These are phyloP conservation scores for Pachycephala philippinensis DNA, from an alignment of 2,113 vertebrate genomes.

Conservation along the genomic window DNA sequence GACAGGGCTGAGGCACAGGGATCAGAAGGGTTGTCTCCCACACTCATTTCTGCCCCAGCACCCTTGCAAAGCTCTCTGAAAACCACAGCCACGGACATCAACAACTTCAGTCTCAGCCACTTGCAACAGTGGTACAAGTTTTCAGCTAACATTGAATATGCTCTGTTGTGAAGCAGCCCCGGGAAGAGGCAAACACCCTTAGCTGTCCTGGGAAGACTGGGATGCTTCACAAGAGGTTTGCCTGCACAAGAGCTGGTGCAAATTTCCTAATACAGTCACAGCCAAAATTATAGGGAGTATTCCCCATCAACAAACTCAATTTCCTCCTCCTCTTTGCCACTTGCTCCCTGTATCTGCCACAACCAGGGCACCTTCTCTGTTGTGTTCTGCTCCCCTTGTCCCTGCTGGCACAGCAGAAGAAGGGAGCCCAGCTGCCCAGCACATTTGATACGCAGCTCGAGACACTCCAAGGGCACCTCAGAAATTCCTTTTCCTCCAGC, in stretches of 20 bases:
- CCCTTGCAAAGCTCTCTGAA: background rate
- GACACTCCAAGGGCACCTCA: background rate
- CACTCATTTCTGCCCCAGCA: background rate
- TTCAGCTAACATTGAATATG: fast-evolving
- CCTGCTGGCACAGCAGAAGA: background rate
- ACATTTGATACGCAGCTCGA: fast-evolving
- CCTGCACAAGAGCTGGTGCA: background rate
- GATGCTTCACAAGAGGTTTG: background rate
- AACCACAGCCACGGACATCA: background rate
- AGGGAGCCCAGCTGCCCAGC: background rate
- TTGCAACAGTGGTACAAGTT: fast-evolving
- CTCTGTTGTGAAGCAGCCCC: background rate
- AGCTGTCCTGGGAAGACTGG: fast-evolving
- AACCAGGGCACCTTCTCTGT: background rate
- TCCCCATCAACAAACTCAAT: background rate
- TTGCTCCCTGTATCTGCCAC: background rate
- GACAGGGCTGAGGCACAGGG: background rate
- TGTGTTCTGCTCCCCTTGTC: background rate
- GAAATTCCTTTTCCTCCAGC: background rate
- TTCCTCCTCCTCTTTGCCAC: background rate
- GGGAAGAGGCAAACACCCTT: background rate
- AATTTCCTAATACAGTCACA: background rate
- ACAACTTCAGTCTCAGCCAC: background rate
- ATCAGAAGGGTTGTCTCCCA: fast-evolving
- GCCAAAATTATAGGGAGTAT: background rate